A percentile compares a stretch with the other conserved stretches of the same genome.
These are phyloP conservation scores for Sminthurinus signatus DNA, from an alignment of 1,140 invertebrate species.

Conservation along the genomic window DNA sequence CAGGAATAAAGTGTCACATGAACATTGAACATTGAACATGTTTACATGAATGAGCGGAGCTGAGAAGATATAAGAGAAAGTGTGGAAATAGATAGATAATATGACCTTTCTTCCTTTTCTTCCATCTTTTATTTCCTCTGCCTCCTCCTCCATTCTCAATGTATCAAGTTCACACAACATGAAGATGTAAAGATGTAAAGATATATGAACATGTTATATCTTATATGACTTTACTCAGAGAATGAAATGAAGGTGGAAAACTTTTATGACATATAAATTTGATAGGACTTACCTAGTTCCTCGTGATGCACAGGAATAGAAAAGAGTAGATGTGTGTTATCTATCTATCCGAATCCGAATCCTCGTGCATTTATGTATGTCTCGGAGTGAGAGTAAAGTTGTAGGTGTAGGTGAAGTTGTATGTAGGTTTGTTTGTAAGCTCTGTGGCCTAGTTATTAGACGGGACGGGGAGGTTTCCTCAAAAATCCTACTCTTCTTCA, in stretches of 20 bases:
- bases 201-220: too few relatives aligned
- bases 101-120: too few relatives aligned
- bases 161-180: background rate
- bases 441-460: slow-evolving; percentile 7
- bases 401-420: background rate
- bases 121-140: background rate
- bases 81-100: background rate
- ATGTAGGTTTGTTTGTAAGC: background rate
- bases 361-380: too few relatives aligned
- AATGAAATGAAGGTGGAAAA: too few relatives aligned
- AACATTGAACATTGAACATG: background rate
- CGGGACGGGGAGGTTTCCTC: background rate
- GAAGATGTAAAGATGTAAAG: too few relatives aligned
- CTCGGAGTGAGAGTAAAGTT: too few relatives aligned
- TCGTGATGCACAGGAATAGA: background rate
- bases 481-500: slow-evolving; percentile 10
- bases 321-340: background rate
- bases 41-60: background rate
- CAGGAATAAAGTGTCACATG: background rate
- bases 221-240: too few relatives aligned
- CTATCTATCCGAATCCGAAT: too few relatives aligned
- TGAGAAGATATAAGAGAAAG: background rate
- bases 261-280: too few relatives aligned
- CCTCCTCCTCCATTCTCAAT: background rate
- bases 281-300: background rate